Evolutionary conservation across 1,140 invertebrate genomes (phyloP).

Genomic region (Drosophila saltans): DNA sequence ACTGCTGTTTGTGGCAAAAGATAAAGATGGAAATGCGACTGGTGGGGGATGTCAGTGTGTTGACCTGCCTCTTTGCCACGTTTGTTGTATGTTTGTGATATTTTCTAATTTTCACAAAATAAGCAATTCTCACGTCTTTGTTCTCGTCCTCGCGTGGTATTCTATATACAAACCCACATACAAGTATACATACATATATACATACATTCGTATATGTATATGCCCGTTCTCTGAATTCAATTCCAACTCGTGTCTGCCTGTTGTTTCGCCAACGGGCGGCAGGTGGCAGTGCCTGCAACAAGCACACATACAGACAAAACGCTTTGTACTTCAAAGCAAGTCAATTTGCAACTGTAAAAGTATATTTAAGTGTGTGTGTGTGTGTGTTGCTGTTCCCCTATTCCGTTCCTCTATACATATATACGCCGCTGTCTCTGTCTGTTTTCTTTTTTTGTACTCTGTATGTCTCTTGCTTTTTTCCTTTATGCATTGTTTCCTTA

Average conservation of each 20-base stretch:
- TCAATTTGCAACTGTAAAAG: conserved; percentile 62
- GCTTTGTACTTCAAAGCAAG: conserved; percentile 78
- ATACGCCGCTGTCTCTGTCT: conserved; percentile 29
- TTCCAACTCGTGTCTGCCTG: conserved; percentile 47
- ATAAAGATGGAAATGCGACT: neutral
- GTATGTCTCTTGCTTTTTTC: conserved; percentile 43
- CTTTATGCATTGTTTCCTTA: conserved; percentile 27
- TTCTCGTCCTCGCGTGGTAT: conserved; percentile 45
- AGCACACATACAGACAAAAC: conserved; percentile 38
- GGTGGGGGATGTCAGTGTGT: conserved; percentile 22
- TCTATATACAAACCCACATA: conserved; percentile 21
- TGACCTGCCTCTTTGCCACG: conserved; percentile 13
- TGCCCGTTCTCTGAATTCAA: conserved; percentile 59
- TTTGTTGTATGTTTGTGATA: conserved; percentile 56
- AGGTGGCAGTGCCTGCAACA: conserved; percentile 41
- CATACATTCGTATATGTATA: neutral
- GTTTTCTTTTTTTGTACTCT: conserved; percentile 21
- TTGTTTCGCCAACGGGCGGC: conserved; percentile 73
- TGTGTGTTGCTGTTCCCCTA: conserved; percentile 24
- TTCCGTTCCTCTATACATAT: neutral
- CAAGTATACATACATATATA: too few species aligned
- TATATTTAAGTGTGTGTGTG: conserved; percentile 11
- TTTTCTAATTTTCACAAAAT: conserved; percentile 80
- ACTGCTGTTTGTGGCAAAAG: neutral
- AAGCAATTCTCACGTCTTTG: conserved; percentile 79